Base-by-base conservation (phyloP, 2,888 invertebrate species). In the Balanococcus diminutus region DNA sequence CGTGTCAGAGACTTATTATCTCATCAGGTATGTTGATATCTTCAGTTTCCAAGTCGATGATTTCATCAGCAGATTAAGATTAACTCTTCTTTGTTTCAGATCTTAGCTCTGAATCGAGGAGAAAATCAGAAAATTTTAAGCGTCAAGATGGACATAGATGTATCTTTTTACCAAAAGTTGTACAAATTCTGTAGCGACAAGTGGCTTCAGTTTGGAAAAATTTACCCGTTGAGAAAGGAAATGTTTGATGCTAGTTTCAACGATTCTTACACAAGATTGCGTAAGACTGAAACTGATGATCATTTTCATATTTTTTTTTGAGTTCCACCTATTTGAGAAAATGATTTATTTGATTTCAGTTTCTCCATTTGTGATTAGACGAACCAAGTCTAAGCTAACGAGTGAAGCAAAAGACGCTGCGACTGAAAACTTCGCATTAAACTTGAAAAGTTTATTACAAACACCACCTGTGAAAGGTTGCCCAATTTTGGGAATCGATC, bases 31-130 rank as follows among this genome's bases (percentile, higher is more conserved):
- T 5, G 4, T 28, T n/a, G n/a, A n/a, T n/a, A n/a, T n/a, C n/a
- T n/a, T n/a, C n/a, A n/a, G n/a, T n/a, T n/a, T n/a, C n/a, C n/a
- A n/a, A n/a, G n/a, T n/a, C n/a, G n/a, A n/a, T n/a, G n/a, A n/a
- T n/a, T n/a, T n/a, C n/a, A n/a, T n/a, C n/a, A n/a, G n/a, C n/a
- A n/a, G n/a, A n/a, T n/a, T n/a, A n/a, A 51, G 82, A 72, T 22
- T 9, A 28, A 14, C 19, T 8, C 5, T 75, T 31, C 31, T n/a
- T 79, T 8, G 25, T 82, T 86, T 88, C 89, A 93, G 92, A 93
- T 95, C 36, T 90, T 98, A 88, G 98, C 98, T 0, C 92, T 98
- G 16, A 97, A 97, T 89, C 92, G 98, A 88, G 98, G 95, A 0
- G 97, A 97, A 90, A 93, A 93, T 87, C 92, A 94, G 86, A 97